These are phyloP conservation scores for Gasterosteus nipponicus DNA, from an alignment of 2,113 vertebrate genomes.

Conservation along the genomic window DNA sequence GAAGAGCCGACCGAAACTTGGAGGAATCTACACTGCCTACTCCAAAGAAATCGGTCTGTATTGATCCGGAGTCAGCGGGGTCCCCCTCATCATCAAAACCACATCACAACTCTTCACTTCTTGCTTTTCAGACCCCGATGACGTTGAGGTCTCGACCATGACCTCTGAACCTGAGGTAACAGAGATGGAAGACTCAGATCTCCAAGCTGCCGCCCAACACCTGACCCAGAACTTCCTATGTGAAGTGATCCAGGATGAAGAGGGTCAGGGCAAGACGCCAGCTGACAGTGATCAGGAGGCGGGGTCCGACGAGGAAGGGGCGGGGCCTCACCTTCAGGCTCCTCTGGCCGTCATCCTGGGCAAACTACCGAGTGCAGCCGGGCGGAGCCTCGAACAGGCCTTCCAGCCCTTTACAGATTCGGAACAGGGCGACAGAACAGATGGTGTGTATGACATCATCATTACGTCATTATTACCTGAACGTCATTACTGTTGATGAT, in stretches of 20 bases:
- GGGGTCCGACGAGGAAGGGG: neutral
- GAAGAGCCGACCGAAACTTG: slow-evolving; percentile 90
- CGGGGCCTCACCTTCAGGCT: slow-evolving; percentile 47
- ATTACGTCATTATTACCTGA: neutral
- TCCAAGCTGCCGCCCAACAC: slow-evolving; percentile 88
- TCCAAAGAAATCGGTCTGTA: slow-evolving; percentile 77
- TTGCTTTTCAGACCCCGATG: slow-evolving; percentile 75
- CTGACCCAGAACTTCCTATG: slow-evolving; percentile 90
- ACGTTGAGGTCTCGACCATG: slow-evolving; percentile 78
- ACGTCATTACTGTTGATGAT: neutral
- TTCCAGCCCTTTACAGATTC: slow-evolving; percentile 78
- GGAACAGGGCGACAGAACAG: slow-evolving; percentile 66
- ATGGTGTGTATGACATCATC: slow-evolving; percentile 67
- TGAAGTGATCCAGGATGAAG: slow-evolving; percentile 82
- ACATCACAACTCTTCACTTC: fast-evolving
- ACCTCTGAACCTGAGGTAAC: slow-evolving; percentile 78
- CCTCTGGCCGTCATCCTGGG: slow-evolving; percentile 86
- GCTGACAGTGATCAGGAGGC: neutral
- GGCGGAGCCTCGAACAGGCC: slow-evolving; percentile 88
- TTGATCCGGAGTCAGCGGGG: neutral
- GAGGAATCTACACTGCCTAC: slow-evolving; percentile 88
- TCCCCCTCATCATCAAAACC: neutral
- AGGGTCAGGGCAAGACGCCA: neutral
- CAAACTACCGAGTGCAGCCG: slow-evolving; percentile 85
- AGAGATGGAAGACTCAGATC: slow-evolving; percentile 86